Evolutionary conservation across 2,888 invertebrate genomes (phyloP), one percentile per base, ranked within the genome.

Genomic region (Melanchra persicariae): DNA sequence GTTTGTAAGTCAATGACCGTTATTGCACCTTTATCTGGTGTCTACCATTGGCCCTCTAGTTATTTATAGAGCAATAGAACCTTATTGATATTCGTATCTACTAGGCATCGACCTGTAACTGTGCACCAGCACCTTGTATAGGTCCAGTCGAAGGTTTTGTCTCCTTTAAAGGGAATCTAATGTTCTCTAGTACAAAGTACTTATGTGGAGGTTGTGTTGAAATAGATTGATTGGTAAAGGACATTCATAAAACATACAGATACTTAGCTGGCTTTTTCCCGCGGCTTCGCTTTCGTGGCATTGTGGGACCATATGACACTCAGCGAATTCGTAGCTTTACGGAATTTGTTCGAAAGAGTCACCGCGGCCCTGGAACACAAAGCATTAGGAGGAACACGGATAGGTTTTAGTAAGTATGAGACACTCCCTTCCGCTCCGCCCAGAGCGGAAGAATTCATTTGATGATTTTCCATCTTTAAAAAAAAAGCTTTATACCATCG

Each of bases 111-210:
- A 79, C 34, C 59, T 49, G n/a, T 49, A 47, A 24, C 19, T 22
- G 45, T 49, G 57, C 24, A 49, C 45, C 22, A 49, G 9, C 34
- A 64, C 60, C 69, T 68, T 69, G 22, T 63, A 26, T 19, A 58
- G 19, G 2, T 60, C 2, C 22, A 26, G 26, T 12, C 47, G 76
- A 76, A 80, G 76, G 76, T 54, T 75, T 59, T 26, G 30, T 45
- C 12, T 26, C 76, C 81, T 49, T 61, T 40, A 61, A 67, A 24
- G 64, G 70, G 10, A n/a, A 57, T 52, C 63, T 55, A 70, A 80
- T 81, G 57, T 72, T 63, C 22, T 52, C 47, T n/a, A 15, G n/a
- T 62, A 24, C 51, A 24, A 24, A 24, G 22, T 49, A 58, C 10
- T 1, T 59, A 60, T 17, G 15, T 45, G n/a, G 45, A 75, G 52